phyloP scores from a whole-genome alignment of 2,888 invertebrate genomes.

The Mythimna albipuncta region DNA sequence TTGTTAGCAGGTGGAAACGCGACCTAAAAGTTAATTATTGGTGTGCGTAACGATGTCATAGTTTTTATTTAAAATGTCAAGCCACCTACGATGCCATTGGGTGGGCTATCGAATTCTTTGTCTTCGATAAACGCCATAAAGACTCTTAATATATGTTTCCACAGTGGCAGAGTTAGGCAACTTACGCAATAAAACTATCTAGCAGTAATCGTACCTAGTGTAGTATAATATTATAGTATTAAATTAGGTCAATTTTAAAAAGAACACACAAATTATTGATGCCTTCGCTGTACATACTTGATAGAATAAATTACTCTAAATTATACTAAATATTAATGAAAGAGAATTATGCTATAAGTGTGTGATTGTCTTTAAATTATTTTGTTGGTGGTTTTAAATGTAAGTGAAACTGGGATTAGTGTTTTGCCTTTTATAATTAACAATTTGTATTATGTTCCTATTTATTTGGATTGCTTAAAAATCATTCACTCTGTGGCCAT shows the following conservation, averaged over 20 bases:
- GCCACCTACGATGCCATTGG: not conserved
- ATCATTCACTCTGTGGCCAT: constrained; percentile 7
- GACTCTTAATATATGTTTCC: not conserved
- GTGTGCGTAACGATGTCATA: not conserved
- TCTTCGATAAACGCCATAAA: not conserved
- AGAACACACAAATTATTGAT: constrained; percentile 34
- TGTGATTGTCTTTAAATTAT: constrained; percentile 38
- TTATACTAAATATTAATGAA: constrained; percentile 18
- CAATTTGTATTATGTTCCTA: constrained; percentile 37
- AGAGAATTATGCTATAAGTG: constrained; percentile 23
- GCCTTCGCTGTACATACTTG: constrained; percentile 38
- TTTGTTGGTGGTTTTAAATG: constrained; percentile 27
- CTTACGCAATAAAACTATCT: constrained; percentile 5
- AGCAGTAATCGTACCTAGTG: not conserved
- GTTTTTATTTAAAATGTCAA: not conserved
- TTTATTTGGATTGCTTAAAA: constrained; percentile 21
- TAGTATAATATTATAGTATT: constrained; percentile 44
- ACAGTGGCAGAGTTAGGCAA: not conserved
- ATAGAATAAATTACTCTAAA: constrained; percentile 36
- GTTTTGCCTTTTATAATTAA: constrained; percentile 22
- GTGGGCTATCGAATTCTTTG: not conserved
- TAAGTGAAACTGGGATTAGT: constrained; percentile 23
- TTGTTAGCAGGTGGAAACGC: too few relatives aligned
- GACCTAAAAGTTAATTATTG: too few relatives aligned
- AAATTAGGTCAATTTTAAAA: constrained; percentile 32